Base-by-base conservation (phyloP, 1,140 invertebrate species). In the Trinorchestia longiramus region DNA sequence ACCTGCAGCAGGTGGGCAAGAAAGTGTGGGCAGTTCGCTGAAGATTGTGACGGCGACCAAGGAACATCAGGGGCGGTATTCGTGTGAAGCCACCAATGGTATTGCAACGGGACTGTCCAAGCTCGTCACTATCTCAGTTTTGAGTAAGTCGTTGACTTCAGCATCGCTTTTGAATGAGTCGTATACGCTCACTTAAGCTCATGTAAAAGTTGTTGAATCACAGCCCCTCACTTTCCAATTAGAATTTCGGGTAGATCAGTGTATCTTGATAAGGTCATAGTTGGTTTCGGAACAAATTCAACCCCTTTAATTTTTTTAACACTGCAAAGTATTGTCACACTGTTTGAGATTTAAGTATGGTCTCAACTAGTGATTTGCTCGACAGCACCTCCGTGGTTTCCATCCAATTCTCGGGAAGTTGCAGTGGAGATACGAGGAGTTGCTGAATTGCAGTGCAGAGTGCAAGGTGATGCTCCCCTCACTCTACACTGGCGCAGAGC, bases 61-160 rank as follows among this genome's bases (percentile, higher is more conserved):
- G 53, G 57, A 87, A 44, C 41, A 95, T 43, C 57, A 95, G 47
- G 95, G 53, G 11, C 53, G 87, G 95, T 98, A 98, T 96, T 96
- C 98, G 42, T 98, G 98, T 97, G 97, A 97, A 95, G 97, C 97
- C 0, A 97, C 97, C 57, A 98, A 98, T 96, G 97, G 97, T 11
- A 97, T 98, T 43, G 97, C 97, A 43, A 97, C 97, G 36, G 97
- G 97, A 28, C 53, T 95, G 41, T 95, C 95, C 15, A 88, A 43
- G 97, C 97, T 97, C 96, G 97, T 97, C 96, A 97, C 97, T 15
- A 97, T 97, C 23, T 97, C 97, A 44, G 97, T 97, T 3, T 43
- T 62, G 41, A 43, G 95, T 96, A n/a, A 57, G 90, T 96, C 23
- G 15, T 6, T 90, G 95, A n/a, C 53, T 87, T 8, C 87, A 87